Evolutionary conservation across 2,797 vertebrate species (phyloP), one percentile per base, ranked within the genome.

Genomic region (Gallinago nigripennis): DNA sequence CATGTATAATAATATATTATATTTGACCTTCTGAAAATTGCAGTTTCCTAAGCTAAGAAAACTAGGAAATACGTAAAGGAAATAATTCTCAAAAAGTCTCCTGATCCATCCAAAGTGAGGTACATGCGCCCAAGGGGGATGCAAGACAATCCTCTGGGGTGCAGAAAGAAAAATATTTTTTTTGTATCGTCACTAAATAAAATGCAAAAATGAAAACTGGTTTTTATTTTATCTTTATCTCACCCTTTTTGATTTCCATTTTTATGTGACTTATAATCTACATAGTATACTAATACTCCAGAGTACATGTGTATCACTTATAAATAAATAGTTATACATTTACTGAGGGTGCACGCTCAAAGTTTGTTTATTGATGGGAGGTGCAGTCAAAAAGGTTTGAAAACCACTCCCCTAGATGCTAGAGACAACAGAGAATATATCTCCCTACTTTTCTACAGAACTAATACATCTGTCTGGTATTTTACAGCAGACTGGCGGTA

Each of bases 61-160:
- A 51, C 6, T 10, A 51, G 7, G 37, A 57, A 69, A 45, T 60
- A 48, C 1, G 3, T 8, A 5, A 66, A 51, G 18, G 33, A 46
- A 75, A 11, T 51, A 71, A 83, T 21, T 37, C n/a, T 39, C 30
- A 63, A 45, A 64, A 30, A 57, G 16, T 46, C 35, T 64, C 35
- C 9, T 10, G 58, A 15, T 31, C 4, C n/a, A 58, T 33, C 18
- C 31, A 27, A 51, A 84, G 20, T 4, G 15, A 65, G 16, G 37
- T 6, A 39, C 0, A 0, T 28, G 18, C 27, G 51, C 3, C 8
- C 30, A 60, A 43, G 9, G 3, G 46, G 8, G 14, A 11, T 7
- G 8, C 25, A 79, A 35, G 33, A 63, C 8, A 75, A 18, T 54
- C 9, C 19, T 54, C 46, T 12, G 6, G 8, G 12, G 9, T 12